A percentile compares a stretch with the other conserved stretches of the same genome.
These are phyloP conservation scores for Nothobranchius kuhntae DNA, from an alignment of 2,113 vertebrate species.

Conservation along the genomic window DNA sequence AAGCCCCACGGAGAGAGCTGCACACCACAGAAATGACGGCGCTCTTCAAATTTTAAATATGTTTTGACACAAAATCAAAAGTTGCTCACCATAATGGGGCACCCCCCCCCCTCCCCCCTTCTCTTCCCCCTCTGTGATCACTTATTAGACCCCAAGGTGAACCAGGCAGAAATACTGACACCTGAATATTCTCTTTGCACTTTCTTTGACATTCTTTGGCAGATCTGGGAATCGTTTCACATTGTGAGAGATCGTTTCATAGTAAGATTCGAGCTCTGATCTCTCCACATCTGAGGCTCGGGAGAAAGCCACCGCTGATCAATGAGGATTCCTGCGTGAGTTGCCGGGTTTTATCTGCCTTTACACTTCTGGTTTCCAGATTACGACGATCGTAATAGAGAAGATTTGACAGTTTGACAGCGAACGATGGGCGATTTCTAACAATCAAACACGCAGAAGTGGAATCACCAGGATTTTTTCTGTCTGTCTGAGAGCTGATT, in stretches of 20 bases:
- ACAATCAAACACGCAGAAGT: slow-evolving; percentile 43
- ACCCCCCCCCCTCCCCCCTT: slow-evolving; percentile 57
- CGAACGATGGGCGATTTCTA: slow-evolving; percentile 23
- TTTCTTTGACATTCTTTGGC: slow-evolving; percentile 63
- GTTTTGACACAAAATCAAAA: slow-evolving; percentile 82
- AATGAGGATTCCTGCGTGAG: slow-evolving; percentile 67
- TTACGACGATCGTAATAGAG: slow-evolving; percentile 34
- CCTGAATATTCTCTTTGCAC: slow-evolving; percentile 73
- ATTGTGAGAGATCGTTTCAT: slow-evolving; percentile 66
- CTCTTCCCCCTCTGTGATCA: slow-evolving; percentile 66
- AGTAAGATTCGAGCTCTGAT: slow-evolving; percentile 68
- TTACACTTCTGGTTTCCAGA: slow-evolving; percentile 54
- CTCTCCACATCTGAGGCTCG: slow-evolving; percentile 66
- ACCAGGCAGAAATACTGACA: slow-evolving; percentile 71
- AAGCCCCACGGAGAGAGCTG: slow-evolving; percentile 69
- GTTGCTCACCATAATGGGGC: slow-evolving; percentile 69
- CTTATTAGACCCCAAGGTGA: slow-evolving; percentile 74
- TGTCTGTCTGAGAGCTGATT: slow-evolving; percentile 49
- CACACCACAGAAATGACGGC: slow-evolving; percentile 64
- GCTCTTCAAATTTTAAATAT: slow-evolving; percentile 81
- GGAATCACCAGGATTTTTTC: slow-evolving; percentile 31
- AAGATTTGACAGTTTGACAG: slow-evolving; percentile 48
- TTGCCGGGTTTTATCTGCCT: slow-evolving; percentile 53
- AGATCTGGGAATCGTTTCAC: slow-evolving; percentile 67
- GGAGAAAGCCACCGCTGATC: slow-evolving; percentile 67